phyloP scores from a whole-genome alignment of 1,140 invertebrate genomes.

The Nephotettix cincticeps region DNA sequence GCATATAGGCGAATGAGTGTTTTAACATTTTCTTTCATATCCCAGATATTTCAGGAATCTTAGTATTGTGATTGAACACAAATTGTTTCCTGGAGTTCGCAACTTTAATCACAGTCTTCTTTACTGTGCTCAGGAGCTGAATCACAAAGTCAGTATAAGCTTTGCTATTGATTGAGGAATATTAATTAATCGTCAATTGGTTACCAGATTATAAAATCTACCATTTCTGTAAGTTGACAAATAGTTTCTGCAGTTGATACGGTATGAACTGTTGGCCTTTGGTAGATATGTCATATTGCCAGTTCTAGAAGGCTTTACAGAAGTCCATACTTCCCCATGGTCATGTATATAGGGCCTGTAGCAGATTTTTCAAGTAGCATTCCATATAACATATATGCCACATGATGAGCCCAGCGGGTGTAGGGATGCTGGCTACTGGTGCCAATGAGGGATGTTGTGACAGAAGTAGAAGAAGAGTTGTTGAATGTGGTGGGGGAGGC shows the following conservation, averaged over 20 bases:
- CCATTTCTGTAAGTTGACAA: conserved; percentile 82
- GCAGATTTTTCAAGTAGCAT: conserved; percentile 87
- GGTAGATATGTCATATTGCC: conserved; percentile 70
- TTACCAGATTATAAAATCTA: no score
- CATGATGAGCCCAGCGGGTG: conserved; percentile 17
- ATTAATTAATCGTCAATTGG: no score
- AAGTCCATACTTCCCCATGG: no score
- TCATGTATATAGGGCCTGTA: conserved; percentile 91
- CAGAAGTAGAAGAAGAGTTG: background rate
- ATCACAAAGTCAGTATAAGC: no score
- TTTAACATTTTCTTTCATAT: no score
- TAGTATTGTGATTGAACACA: no score
- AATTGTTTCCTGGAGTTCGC: no score
- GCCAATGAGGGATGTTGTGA: background rate
- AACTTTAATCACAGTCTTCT: no score
- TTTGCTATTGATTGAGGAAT: no score
- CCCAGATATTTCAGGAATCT: no score
- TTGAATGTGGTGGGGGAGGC: background rate
- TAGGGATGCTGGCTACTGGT: background rate
- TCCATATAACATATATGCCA: conserved; percentile 63
- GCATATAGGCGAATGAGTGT: no score
- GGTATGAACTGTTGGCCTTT: conserved; percentile 72
- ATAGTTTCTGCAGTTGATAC: conserved; percentile 85
- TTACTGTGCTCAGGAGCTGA: no score
- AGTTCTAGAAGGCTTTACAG: conserved; percentile 85